These are phyloP conservation scores for Ectobius pallidus DNA, from an alignment of 2,888 invertebrate genomes.

Conservation along the genomic window DNA sequence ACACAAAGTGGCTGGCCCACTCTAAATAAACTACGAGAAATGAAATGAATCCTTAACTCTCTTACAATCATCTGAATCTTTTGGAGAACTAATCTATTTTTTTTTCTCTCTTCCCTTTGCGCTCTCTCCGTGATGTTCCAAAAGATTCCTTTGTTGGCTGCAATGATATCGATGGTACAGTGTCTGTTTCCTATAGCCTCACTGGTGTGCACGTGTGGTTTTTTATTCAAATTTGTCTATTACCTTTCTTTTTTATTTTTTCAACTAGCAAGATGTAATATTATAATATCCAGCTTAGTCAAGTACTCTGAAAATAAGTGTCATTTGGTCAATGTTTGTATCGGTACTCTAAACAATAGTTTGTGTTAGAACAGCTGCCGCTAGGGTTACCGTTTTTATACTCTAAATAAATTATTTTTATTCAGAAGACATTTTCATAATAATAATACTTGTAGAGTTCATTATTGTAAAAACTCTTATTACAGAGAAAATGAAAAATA, in stretches of 20 bases:
- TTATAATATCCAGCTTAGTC: background rate
- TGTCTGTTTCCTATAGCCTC: conserved; percentile 15
- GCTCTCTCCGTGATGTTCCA: conserved; percentile 2
- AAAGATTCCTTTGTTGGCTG: conserved; percentile 22
- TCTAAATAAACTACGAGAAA: background rate
- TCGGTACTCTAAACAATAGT: too few relatives aligned
- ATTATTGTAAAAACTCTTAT: too few relatives aligned
- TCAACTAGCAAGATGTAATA: background rate
- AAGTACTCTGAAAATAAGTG: background rate
- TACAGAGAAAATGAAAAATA: too few relatives aligned
- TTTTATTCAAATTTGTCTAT: conserved; percentile 18
- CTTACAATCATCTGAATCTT: conserved; percentile 30
- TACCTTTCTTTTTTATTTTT: background rate
- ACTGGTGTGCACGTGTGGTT: conserved; percentile 18
- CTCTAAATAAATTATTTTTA: too few relatives aligned
- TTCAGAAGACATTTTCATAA: too few relatives aligned
- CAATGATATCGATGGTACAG: conserved; percentile 20
- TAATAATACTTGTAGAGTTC: too few relatives aligned
- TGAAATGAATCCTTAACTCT: background rate
- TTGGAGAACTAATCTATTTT: conserved; percentile 3
- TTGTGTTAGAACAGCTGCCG: too few relatives aligned
- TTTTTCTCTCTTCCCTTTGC: too few relatives aligned
- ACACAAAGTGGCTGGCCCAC: conserved; percentile 22
- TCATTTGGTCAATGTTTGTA: background rate
- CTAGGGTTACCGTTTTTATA: too few relatives aligned